Conservation (phyloP, 1,140 invertebrate species). For the Drosophila littoralis region DNA sequence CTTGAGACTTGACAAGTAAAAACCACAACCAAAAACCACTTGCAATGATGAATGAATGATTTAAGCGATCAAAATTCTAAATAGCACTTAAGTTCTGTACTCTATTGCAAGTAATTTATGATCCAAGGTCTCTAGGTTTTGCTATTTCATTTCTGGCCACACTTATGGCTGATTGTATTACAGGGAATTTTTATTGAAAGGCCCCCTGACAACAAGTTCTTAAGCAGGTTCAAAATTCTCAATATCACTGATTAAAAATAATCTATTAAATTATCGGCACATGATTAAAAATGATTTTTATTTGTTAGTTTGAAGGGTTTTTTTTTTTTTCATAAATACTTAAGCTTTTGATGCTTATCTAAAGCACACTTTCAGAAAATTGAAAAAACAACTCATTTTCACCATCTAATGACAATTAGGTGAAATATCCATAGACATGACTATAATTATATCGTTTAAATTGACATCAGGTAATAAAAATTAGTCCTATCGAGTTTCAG, state of each 20-base stretch:
- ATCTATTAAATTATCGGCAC: constrained; percentile 43
- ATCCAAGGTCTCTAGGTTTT: constrained; percentile 8
- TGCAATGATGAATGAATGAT: no score
- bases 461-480: constrained; percentile 10
- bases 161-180: constrained; percentile 14
- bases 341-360: constrained; percentile 26
- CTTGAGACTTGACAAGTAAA: no score
- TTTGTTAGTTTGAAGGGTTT: constrained; percentile 5
- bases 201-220: constrained; percentile 21
- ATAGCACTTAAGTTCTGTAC: neutral
- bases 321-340: constrained; percentile 28
- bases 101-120: constrained; percentile 17
- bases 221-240: constrained; percentile 4
- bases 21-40: no score
- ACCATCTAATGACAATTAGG: neutral
- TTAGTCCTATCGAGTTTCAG: neutral
- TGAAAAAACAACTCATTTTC: neutral
- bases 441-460: neutral
- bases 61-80: no score
- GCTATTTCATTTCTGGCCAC: constrained; percentile 17
- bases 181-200: neutral
- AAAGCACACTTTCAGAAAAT: neutral
- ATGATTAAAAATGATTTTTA: constrained; percentile 34
- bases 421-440: neutral
- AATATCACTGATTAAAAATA: constrained; percentile 16